Conservation (phyloP, 2,113 vertebrate species). For the Seriola aureovittata region DNA sequence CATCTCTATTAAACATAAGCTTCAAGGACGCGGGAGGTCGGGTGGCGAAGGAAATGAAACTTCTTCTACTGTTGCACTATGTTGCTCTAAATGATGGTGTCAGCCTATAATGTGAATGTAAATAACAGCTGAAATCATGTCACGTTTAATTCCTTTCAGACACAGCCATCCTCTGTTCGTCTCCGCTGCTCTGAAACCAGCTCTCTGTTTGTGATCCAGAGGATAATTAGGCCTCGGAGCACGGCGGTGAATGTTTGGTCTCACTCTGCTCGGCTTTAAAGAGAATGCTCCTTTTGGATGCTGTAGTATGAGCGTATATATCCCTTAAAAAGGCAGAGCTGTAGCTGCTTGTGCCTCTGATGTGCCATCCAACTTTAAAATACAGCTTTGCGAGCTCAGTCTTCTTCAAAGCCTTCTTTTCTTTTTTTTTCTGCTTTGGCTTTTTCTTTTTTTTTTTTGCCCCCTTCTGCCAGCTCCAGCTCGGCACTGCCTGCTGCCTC, state of each 20-base stretch:
- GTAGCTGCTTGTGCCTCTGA: slow-evolving; percentile 64
- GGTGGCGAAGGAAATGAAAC: background rate
- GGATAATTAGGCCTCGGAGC: slow-evolving; percentile 62
- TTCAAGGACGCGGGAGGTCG: slow-evolving; percentile 24
- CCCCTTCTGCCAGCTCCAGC: slow-evolving; percentile 51
- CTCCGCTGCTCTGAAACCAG: slow-evolving; percentile 28
- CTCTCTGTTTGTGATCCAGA: slow-evolving; percentile 46
- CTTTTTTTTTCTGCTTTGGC: slow-evolving; percentile 9
- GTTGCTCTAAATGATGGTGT: slow-evolving; percentile 34
- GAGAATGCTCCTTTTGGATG: slow-evolving; percentile 54
- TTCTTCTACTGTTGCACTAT: background rate
- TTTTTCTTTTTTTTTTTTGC: slow-evolving; percentile 14
- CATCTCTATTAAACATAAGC: slow-evolving; percentile 10
- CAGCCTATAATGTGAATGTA: slow-evolving; percentile 55
- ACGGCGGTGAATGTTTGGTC: slow-evolving; percentile 50
- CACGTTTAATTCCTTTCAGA: slow-evolving; percentile 51
- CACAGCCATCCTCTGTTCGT: slow-evolving; percentile 1
- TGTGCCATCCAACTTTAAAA: slow-evolving; percentile 76
- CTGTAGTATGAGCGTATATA: slow-evolving; percentile 31
- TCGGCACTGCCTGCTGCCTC: slow-evolving; percentile 45
- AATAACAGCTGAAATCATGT: slow-evolving; percentile 61
- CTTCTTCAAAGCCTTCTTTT: slow-evolving; percentile 68
- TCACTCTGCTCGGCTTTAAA: slow-evolving; percentile 44
- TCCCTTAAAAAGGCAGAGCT: slow-evolving; percentile 54
- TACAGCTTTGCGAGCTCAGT: slow-evolving; percentile 60